Base-by-base conservation (phyloP, 2,797 vertebrate genomes). In the Enteromius fasciolatus region DNA sequence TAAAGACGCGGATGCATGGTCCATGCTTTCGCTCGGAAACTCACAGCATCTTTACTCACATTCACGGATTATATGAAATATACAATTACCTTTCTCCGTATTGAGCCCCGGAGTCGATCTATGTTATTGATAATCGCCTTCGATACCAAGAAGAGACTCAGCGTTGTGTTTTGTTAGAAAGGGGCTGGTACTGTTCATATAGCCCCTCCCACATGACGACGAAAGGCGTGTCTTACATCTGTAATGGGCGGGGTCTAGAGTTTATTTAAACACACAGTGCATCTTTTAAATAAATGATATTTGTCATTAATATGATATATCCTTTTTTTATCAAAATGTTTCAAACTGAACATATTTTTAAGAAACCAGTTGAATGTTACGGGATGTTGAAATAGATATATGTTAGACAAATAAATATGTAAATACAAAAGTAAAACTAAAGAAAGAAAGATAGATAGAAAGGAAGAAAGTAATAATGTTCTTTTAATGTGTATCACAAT, bases 101-200 rank as follows among this genome's bases (percentile, higher is more conserved):
- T 23, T 28, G 23, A n/a, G 23, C 25, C 2, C 48, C 25, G 31
- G n/a, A 66, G 46, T 54, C 72, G 28, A 76, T 80, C 39, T 75
- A 36, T 12, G 73, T 52, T 54, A 64, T 66, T 18, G 33, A 67
- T 57, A 68, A 23, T 57, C 25, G 72, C 36, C 50, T 76, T 46
- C 25, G 63, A 75, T 64, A 48, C 23, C 5, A 12, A 73, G 68
- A 72, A 76, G 10, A 63, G 41, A 39, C 36, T 72, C 59, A 5
- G 78, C 50, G 84, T 52, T 72, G 46, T 81, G 66, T 83, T 87
- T 87, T 87, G 89, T 87, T 84, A 69, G 80, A 79, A 79, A 87
- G 84, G 85, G 90, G 90, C 50, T 78, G 87, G 72, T 50, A 74
- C 41, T 64, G 57, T 4, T 50, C 28, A 7, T 15, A 28, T 86